Conservation (phyloP, 1,140 invertebrate species). For the Lithobius niger region DNA sequence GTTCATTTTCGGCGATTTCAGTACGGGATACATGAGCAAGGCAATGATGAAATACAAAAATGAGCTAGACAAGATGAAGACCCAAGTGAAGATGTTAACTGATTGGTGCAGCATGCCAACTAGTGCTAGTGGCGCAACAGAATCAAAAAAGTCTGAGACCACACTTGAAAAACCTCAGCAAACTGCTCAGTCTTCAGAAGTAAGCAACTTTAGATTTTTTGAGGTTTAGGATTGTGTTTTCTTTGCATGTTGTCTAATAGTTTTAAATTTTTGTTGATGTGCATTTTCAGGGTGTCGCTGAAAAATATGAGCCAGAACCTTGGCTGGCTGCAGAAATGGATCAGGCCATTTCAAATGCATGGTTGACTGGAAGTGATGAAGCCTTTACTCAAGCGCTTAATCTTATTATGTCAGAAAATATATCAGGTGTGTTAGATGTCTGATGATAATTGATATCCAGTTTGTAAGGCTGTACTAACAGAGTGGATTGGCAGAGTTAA, state of each 20-base stretch:
- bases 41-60: slow-evolving; percentile 43
- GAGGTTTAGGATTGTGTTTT: no score
- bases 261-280: background rate
- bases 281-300: slow-evolving; percentile 24
- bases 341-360: slow-evolving; percentile 42
- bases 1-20: no score
- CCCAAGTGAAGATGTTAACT: slow-evolving; percentile 35
- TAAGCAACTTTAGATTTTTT: no score
- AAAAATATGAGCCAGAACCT: slow-evolving; percentile 38
- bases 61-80: slow-evolving; percentile 34
- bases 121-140: no score
- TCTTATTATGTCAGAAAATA: slow-evolving; percentile 55
- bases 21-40: slow-evolving; percentile 52
- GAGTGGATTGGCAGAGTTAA: no score
- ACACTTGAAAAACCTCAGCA: no score
- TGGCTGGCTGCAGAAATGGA: slow-evolving; percentile 45
- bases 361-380: slow-evolving; percentile 42
- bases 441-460: background rate
- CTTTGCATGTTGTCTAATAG: no score
- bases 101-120: slow-evolving; percentile 25
- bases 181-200: no score
- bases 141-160: no score
- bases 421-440: slow-evolving; percentile 32
- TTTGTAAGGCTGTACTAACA: background rate
- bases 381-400: slow-evolving; percentile 55